These are phyloP conservation scores for Asobara japonica DNA, from an alignment of 1,140 invertebrate genomes.

Conservation along the genomic window DNA sequence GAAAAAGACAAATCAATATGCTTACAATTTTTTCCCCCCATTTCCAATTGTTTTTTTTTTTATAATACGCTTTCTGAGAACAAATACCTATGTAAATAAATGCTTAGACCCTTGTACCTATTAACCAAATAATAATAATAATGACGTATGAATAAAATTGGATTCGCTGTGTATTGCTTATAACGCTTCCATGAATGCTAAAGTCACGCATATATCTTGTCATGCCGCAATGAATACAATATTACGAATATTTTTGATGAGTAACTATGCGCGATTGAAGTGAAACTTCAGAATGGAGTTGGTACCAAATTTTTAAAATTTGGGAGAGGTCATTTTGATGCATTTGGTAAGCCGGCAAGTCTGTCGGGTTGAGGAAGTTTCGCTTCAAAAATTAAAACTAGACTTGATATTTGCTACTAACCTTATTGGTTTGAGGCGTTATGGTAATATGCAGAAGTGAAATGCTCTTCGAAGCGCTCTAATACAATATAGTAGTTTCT, in stretches of 20 bases:
- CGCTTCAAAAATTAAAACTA: too few relatives aligned
- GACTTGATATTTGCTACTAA: not conserved
- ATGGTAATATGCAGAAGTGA: slow-evolving; percentile 39
- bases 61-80: not conserved
- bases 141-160: slow-evolving; percentile 37
- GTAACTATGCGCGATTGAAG: too few relatives aligned
- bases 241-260: too few relatives aligned
- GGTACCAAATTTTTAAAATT: too few relatives aligned
- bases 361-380: too few relatives aligned
- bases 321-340: too few relatives aligned
- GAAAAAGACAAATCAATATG: not conserved
- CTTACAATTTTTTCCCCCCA: not conserved
- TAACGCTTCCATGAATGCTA: slow-evolving; percentile 35
- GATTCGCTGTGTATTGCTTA: slow-evolving; percentile 40
- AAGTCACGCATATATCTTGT: slow-evolving; percentile 17
- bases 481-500: not conserved
- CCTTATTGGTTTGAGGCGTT: slow-evolving; percentile 34
- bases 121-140: not conserved
- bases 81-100: not conserved
- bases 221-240: not conserved
- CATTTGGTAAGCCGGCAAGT: too few relatives aligned
- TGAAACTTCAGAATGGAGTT: too few relatives aligned
- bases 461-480: slow-evolving; percentile 35
- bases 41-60: not conserved
- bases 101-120: not conserved